Evolutionary conservation across 2,888 invertebrate genomes (phyloP).

Genomic region (Isoperla grammatica): DNA sequence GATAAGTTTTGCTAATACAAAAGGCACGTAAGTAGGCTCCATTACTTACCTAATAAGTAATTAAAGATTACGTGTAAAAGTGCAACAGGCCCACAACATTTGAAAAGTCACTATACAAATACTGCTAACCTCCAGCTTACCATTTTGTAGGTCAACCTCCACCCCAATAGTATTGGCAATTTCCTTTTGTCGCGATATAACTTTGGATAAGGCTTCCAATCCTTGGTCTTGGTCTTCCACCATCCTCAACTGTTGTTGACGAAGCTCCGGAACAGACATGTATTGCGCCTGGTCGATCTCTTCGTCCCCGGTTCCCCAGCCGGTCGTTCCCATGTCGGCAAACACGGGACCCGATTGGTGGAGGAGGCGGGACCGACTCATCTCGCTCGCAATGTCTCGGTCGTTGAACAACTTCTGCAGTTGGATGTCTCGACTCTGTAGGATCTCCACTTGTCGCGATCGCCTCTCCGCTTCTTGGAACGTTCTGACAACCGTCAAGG

Average conservation of each 20-base stretch:
- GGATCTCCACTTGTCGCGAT: slow-evolving; percentile 53
- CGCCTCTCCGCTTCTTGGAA: slow-evolving; percentile 56
- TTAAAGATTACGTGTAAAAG: no score
- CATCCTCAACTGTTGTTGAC: slow-evolving; percentile 53
- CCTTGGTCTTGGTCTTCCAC: slow-evolving; percentile 70
- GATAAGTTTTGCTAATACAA: no score
- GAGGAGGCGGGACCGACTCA: slow-evolving; percentile 9
- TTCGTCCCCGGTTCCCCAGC: slow-evolving; percentile 46
- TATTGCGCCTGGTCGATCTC: slow-evolving; percentile 31
- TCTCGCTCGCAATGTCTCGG: slow-evolving; percentile 30
- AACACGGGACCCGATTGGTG: slow-evolving; percentile 35
- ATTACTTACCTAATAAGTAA: no score
- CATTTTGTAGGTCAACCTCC: slow-evolving; percentile 75
- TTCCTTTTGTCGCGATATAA: slow-evolving; percentile 68
- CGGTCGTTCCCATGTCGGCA: slow-evolving; percentile 46
- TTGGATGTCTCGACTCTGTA: slow-evolving; percentile 54
- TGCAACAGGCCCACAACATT: no score
- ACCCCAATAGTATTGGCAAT: slow-evolving; percentile 66
- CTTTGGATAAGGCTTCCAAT: slow-evolving; percentile 65
- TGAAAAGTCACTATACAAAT: no score
- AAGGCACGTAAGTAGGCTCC: no score
- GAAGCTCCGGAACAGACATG: slow-evolving; percentile 47
- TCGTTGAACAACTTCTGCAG: slow-evolving; percentile 47
- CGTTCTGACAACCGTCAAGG: slow-evolving; percentile 20
- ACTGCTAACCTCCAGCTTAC: no score